A percentile compares a stretch with the other conserved stretches of the same genome.
Evolutionary conservation across 2,888 invertebrate genomes (phyloP).

Genomic region (Linnaemya tessellans): DNA sequence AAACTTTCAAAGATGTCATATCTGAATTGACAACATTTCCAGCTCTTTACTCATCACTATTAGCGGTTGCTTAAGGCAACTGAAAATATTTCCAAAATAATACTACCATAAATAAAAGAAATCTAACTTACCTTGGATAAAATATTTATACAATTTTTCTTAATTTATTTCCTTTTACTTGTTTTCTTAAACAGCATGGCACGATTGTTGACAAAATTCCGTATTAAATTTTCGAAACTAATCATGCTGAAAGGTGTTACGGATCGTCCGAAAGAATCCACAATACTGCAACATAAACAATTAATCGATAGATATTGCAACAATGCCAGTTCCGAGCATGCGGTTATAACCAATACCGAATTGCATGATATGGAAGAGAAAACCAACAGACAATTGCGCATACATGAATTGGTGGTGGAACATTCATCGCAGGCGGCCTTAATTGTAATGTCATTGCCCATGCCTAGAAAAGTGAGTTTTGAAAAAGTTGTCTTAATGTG

Average conservation of each 20-base stretch:
- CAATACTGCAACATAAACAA: slow-evolving; percentile 89
- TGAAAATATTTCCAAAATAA: neutral
- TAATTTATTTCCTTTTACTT: slow-evolving; percentile 54
- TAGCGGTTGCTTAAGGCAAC: too few relatives aligned
- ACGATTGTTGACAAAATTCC: slow-evolving; percentile 94
- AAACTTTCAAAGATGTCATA: too few relatives aligned
- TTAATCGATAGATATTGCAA: slow-evolving; percentile 88
- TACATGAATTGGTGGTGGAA: slow-evolving; percentile 93
- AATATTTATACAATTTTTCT: slow-evolving; percentile 15
- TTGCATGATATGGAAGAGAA: slow-evolving; percentile 88
- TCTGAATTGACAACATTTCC: too few relatives aligned
- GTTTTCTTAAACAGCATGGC: slow-evolving; percentile 89
- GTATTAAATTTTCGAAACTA: slow-evolving; percentile 95
- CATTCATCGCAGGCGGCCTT: slow-evolving; percentile 94
- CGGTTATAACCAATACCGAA: slow-evolving; percentile 74
- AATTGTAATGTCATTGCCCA: slow-evolving; percentile 97
- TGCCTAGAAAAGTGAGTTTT: slow-evolving; percentile 91
- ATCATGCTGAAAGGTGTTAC: slow-evolving; percentile 96
- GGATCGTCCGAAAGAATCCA: slow-evolving; percentile 90
- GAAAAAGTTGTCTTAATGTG: neutral
- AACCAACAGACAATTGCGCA: slow-evolving; percentile 94
- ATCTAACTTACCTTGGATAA: neutral
- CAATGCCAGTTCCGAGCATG: slow-evolving; percentile 77
- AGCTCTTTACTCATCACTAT: too few relatives aligned
- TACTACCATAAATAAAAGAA: slow-evolving; percentile 1